A percentile compares a stretch with the other conserved stretches of the same genome.
Evolutionary conservation across 2,797 vertebrate species (phyloP).

Genomic region (Hapalemur alaotrensis): DNA sequence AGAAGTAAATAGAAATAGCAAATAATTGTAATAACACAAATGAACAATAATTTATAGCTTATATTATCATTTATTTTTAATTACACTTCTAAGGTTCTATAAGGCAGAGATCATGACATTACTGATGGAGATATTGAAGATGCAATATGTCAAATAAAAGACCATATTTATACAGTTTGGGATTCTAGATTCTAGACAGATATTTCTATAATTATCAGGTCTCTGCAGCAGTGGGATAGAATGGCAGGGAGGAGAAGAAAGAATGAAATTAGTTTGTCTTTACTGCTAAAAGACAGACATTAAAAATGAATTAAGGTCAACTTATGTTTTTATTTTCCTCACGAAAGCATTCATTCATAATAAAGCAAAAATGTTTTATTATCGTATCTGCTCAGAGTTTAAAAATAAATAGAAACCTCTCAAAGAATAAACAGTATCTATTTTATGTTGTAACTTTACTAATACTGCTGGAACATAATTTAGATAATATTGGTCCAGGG

Average conservation of each 20-base stretch:
- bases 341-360: background rate
- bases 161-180: background rate
- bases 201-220: background rate
- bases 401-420: conserved; percentile 15
- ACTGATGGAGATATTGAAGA: background rate
- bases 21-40: background rate
- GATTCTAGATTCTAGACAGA: background rate
- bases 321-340: background rate
- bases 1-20: background rate
- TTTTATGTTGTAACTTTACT: background rate
- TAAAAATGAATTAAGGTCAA: conserved; percentile 2
- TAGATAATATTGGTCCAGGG: background rate
- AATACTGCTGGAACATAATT: background rate
- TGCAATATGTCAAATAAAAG: background rate
- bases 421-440: background rate
- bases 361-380: background rate
- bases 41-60: background rate
- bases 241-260: background rate
- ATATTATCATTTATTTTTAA: background rate
- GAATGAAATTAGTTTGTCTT: background rate
- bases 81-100: background rate
- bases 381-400: background rate
- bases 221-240: background rate
- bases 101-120: background rate
- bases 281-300: background rate